A percentile compares a stretch with the other conserved stretches of the same genome.
These are phyloP conservation scores for Vannuccia rotundouncinata DNA, from an alignment of 2,888 invertebrate species.

Conservation along the genomic window DNA sequence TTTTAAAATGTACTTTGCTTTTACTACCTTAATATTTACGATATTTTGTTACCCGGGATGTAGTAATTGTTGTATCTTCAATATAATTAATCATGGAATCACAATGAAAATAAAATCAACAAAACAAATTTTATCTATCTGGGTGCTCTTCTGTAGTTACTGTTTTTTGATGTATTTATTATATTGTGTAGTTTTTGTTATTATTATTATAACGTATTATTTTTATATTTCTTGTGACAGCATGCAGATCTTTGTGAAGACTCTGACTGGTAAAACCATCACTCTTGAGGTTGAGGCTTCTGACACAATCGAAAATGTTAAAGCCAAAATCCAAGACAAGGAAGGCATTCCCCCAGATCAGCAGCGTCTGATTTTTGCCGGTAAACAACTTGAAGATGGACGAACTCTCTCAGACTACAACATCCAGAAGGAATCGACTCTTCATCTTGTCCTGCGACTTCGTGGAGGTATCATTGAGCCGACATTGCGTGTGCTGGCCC, in stretches of 20 bases:
- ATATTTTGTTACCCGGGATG: too few relatives aligned
- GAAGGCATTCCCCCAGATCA: conserved; percentile 65
- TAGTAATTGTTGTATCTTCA: too few relatives aligned
- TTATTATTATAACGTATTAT: neutral
- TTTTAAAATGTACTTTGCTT: too few relatives aligned
- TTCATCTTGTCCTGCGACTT: conserved; percentile 81
- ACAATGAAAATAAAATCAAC: too few relatives aligned
- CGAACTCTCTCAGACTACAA: conserved; percentile 85
- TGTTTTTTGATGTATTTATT: too few relatives aligned
- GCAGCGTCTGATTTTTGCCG: conserved; percentile 81
- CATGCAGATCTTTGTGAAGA: conserved; percentile 73
- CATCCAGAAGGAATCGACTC: conserved; percentile 89
- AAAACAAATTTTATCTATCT: too few relatives aligned
- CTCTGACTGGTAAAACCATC: conserved; percentile 56
- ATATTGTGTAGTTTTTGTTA: too few relatives aligned
- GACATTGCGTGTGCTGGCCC: conserved; percentile 87
- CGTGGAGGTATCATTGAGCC: conserved; percentile 97
- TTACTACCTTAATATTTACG: too few relatives aligned
- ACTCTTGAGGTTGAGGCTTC: conserved; percentile 66
- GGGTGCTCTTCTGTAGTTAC: too few relatives aligned
- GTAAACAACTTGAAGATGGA: conserved; percentile 90
- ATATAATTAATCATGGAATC: too few relatives aligned
- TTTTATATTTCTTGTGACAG: neutral
- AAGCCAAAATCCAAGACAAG: conserved; percentile 62
- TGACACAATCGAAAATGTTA: conserved; percentile 88